phyloP scores from a whole-genome alignment of 2,797 vertebrate species.

The Acipenser ruthenus region DNA sequence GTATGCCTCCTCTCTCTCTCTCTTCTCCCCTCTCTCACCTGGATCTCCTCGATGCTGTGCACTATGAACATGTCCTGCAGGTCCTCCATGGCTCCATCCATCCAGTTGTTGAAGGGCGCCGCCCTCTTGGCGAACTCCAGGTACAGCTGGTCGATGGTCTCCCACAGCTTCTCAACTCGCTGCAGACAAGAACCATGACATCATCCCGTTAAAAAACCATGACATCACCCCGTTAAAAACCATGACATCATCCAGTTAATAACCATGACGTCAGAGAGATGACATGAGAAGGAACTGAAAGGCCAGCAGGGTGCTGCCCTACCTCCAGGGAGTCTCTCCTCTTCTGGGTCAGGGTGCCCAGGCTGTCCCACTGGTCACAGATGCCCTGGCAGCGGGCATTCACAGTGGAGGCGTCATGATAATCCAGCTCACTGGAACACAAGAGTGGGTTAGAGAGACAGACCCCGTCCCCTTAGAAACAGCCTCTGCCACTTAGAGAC shows the following conservation, averaged over 20 bases:
- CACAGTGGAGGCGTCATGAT: slow-evolving; percentile 72
- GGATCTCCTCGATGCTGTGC: slow-evolving; percentile 84
- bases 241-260: no score
- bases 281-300: no score
- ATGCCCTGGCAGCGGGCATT: slow-evolving; percentile 82
- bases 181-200: slow-evolving; percentile 25
- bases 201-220: background rate
- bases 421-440: slow-evolving; percentile 72
- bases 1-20: no score
- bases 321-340: slow-evolving; percentile 81
- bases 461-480: background rate
- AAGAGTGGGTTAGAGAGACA: background rate
- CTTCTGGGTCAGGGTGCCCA: slow-evolving; percentile 85
- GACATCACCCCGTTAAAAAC: background rate
- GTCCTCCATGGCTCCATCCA: slow-evolving; percentile 83
- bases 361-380: slow-evolving; percentile 88
- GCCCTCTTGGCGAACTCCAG: slow-evolving; percentile 83
- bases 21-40: slow-evolving; percentile 43
- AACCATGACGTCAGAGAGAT: no score
- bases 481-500: background rate
- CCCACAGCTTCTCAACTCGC: slow-evolving; percentile 84
- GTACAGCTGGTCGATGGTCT: slow-evolving; percentile 85
- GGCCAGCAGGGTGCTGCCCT: background rate
- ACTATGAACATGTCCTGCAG: slow-evolving; percentile 91
- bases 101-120: slow-evolving; percentile 87